Base-by-base conservation (phyloP, 1,140 invertebrate species). In the Drosophila dunni region DNA sequence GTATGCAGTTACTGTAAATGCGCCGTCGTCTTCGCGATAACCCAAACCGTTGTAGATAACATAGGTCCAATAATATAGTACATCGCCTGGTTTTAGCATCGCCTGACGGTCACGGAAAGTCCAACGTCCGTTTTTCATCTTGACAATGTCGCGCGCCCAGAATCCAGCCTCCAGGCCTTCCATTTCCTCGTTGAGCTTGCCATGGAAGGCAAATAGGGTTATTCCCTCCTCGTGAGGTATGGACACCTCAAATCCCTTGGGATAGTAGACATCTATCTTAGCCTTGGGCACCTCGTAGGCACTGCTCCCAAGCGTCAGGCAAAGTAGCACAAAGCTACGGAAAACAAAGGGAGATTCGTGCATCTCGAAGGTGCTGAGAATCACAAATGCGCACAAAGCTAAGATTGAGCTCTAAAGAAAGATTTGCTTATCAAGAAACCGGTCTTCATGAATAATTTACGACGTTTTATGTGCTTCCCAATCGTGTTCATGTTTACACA, bases 51-150 rank as follows among this genome's bases (percentile, higher is more conserved):
- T 94, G 61, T 91, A 91, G 68, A 96, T 94, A 3, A 96, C 95
- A 71, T 96, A 96, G 2, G 96, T 93, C 96, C 96, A 96, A 81
- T 95, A 96, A 83, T 96, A 96, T 45, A 97, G 92, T 8, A 93
- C 94, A 76, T 97, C 96, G 1, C 95, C 95, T 0, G 93, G 72
- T 84, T 95, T 94, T 13, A 97, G 86, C 56, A 92, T 89, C 0
- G 94, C 94, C n/a, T 90, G 92, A 29, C 92, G 93, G 88, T 96
- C 95, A 63, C 94, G 92, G 78, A 96, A 97, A 6, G 93, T 94
- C 95, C 95, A 96, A 72, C 93, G 91, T 0, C 95, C 95, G 68
- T 96, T 93, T 78, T 94, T 95, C 1, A 93, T 75, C 80, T 94
- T 95, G 0, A 93, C 86, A 69, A 97, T 95, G 71, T 96, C 96